phyloP scores from a whole-genome alignment of 2,888 invertebrate genomes.

The Invenusta paracnida region DNA sequence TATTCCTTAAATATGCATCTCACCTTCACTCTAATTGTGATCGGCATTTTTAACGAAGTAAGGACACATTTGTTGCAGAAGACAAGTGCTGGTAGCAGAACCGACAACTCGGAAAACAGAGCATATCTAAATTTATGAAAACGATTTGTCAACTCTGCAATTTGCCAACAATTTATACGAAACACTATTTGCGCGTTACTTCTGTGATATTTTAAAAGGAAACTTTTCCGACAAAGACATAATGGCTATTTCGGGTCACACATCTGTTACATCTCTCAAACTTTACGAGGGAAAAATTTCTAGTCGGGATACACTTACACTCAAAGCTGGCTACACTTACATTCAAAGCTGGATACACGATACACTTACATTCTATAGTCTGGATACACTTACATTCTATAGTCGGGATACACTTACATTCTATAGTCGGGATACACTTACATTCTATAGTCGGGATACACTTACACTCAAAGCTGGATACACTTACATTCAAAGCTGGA shows the following conservation, averaged over 20 bases:
- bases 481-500: too few species aligned
- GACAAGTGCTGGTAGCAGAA: not conserved
- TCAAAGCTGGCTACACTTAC: too few species aligned
- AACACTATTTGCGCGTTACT: not conserved
- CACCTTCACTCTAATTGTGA: not conserved
- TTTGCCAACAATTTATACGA: not conserved
- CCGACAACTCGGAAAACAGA: not conserved
- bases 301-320: too few species aligned
- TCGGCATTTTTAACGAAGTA: not conserved
- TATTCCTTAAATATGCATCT: conserved; percentile 6
- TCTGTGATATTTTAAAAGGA: not conserved
- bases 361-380: too few species aligned
- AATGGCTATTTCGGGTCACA: conserved; percentile 16
- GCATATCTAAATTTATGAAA: not conserved
- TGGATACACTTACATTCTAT: too few species aligned
- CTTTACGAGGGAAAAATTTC: conserved; percentile 15
- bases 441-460: too few species aligned
- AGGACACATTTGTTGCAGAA: conserved; percentile 12
- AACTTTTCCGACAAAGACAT: conserved; percentile 18
- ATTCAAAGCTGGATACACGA: too few species aligned
- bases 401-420: too few species aligned
- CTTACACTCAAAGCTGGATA: too few species aligned
- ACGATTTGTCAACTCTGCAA: not conserved
- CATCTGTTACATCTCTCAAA: conserved; percentile 16
- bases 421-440: too few species aligned